Evolutionary conservation across 30 jellyfish, hydroid and myxozoan genomes (phyloP).

Genomic region (Hydractinia symbiolongicarpus): DNA sequence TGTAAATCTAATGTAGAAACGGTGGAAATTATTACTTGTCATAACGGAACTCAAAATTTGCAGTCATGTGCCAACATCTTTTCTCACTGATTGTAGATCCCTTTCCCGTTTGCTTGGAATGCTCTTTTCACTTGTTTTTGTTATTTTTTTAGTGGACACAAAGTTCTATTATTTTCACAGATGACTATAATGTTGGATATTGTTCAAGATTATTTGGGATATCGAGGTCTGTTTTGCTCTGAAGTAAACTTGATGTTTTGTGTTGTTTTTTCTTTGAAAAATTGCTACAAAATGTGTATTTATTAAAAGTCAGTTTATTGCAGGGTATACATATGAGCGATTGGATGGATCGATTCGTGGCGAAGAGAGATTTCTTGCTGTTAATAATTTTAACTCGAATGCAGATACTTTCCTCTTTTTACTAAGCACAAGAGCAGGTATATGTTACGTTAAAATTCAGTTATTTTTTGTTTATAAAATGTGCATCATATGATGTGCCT

Average conservation of each 20-base stretch:
- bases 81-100: too few relatives aligned
- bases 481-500: not conserved
- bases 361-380: conserved; percentile 88
- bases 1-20: too few relatives aligned
- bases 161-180: conserved; percentile 87
- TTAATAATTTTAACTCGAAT: conserved; percentile 62
- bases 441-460: not conserved
- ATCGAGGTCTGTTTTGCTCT: conserved; percentile 48
- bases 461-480: too few relatives aligned
- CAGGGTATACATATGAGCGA: conserved; percentile 88
- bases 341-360: conserved; percentile 98
- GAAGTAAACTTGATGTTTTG: not conserved
- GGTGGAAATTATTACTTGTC: too few relatives aligned
- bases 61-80: too few relatives aligned
- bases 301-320: not conserved
- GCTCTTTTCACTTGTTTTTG: too few relatives aligned
- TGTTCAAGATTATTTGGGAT: conserved; percentile 84
- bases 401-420: conserved; percentile 72
- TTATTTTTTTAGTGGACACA: conserved; percentile 51
- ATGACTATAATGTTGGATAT: conserved; percentile 87
- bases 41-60: too few relatives aligned
- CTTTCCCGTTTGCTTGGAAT: too few relatives aligned
- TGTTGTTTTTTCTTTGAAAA: not conserved
- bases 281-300: not conserved
- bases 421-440: conserved; percentile 95